phyloP scores from a whole-genome alignment of 1,140 invertebrate species.

The Pinna nobilis region DNA sequence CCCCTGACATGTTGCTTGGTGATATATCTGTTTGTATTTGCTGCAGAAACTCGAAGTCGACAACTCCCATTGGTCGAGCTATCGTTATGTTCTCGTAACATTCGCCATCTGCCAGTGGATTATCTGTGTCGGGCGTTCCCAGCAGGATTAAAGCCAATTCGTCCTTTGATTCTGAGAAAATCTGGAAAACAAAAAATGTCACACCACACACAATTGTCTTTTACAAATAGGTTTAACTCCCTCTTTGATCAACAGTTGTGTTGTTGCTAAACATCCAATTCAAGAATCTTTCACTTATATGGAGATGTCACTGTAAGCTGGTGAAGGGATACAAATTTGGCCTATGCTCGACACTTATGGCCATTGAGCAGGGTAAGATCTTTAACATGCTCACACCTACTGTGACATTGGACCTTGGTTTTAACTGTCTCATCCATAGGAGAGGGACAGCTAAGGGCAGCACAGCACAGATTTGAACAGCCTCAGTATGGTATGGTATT shows the following conservation, averaged over 20 bases:
- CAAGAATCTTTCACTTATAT: too few relatives aligned
- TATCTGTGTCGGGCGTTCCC: constrained; percentile 75
- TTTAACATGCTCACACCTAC: too few relatives aligned
- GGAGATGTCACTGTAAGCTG: too few relatives aligned
- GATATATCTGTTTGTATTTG: constrained; percentile 73
- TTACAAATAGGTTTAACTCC: not conserved
- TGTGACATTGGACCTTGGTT: too few relatives aligned
- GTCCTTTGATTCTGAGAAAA: constrained; percentile 77
- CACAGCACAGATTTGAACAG: too few relatives aligned
- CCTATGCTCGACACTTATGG: too few relatives aligned
- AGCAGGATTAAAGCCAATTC: constrained; percentile 75
- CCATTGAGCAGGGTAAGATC: too few relatives aligned
- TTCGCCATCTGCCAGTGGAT: constrained; percentile 72
- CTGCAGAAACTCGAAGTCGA: constrained; percentile 75
- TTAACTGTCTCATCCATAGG: too few relatives aligned
- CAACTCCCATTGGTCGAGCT: constrained; percentile 65
- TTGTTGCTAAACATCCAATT: not conserved
- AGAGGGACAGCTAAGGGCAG: too few relatives aligned
- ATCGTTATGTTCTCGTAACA: constrained; percentile 75
- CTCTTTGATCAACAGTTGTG: not conserved
- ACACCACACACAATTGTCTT: not conserved
- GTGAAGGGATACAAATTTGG: too few relatives aligned
- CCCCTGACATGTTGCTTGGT: constrained; percentile 66
- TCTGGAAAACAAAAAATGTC: constrained; percentile 63
- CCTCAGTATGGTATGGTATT: too few relatives aligned